A percentile compares a stretch with the other conserved stretches of the same genome.
phyloP scores from a whole-genome alignment of 2,113 vertebrate genomes.

The Mormyrus lacerda region DNA sequence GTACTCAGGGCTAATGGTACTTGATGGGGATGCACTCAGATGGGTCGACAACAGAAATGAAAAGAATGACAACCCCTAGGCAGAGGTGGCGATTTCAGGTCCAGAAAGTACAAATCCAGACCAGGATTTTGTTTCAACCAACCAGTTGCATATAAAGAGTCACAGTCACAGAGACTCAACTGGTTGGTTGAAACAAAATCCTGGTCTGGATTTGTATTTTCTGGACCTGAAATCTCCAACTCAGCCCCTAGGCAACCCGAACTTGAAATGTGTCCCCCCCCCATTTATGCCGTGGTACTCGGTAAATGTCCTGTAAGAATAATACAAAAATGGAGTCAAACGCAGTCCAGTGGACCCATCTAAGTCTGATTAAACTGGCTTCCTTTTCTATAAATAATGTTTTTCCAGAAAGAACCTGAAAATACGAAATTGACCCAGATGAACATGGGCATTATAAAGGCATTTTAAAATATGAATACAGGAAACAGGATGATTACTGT shows the following conservation, averaged over 20 bases:
- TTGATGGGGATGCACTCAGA: constrained; percentile 18
- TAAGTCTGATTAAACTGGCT: background rate
- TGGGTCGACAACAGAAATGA: constrained; percentile 28
- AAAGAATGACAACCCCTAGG: constrained; percentile 19
- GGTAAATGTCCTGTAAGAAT: background rate
- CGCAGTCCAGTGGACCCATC: background rate
- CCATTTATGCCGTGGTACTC: background rate
- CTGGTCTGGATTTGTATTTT: no score
- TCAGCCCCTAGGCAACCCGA: constrained; percentile 5
- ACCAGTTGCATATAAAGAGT: no score
- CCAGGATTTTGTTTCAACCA: no score
- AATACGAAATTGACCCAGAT: background rate
- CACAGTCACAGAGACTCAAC: no score
- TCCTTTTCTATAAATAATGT: background rate
- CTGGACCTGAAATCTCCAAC: no score
- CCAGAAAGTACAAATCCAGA: no score
- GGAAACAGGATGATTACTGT: no score
- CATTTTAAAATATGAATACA: background rate
- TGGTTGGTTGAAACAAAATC: no score
- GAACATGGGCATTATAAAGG: background rate
- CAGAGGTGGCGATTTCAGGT: no score
- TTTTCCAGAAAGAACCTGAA: constrained; percentile 14
- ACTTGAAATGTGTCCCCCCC: background rate
- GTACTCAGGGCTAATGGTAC: background rate
- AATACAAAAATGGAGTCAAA: background rate